A percentile compares a stretch with the other conserved stretches of the same genome.
Evolutionary conservation across 2,888 invertebrate species (phyloP).

Genomic region (Acholoe squamosa): DNA sequence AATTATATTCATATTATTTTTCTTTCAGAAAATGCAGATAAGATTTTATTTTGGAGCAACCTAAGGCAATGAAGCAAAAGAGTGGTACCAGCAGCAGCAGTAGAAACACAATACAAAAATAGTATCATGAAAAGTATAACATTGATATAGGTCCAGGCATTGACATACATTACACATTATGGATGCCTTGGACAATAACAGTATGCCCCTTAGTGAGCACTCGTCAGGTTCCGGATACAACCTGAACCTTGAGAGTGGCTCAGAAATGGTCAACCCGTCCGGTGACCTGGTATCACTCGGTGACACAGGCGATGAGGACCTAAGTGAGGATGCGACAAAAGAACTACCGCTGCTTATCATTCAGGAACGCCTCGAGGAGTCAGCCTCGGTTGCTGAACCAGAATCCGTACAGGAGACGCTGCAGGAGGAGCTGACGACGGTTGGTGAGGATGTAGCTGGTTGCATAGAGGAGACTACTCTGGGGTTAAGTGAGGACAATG

Average conservation of each 20-base stretch:
- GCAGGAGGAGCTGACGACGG: neutral
- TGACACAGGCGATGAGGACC: neutral
- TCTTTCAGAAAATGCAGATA: neutral
- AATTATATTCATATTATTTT: neutral
- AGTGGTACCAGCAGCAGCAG: neutral
- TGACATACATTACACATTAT: neutral
- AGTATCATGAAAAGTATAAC: neutral
- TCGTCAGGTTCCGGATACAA: neutral
- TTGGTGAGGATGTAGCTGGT: neutral
- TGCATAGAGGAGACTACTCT: neutral
- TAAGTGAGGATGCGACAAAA: neutral
- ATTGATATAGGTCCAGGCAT: neutral
- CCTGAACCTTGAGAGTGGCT: neutral
- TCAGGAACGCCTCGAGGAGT: slow-evolving; percentile 32
- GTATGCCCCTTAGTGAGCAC: neutral
- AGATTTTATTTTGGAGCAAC: neutral
- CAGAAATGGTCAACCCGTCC: neutral
- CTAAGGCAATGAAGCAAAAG: neutral
- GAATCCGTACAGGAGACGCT: neutral
- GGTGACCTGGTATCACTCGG: neutral
- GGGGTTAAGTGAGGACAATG: neutral
- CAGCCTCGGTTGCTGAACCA: neutral
- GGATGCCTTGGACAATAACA: neutral
- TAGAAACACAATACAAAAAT: neutral
- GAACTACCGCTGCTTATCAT: slow-evolving; percentile 23